Evolutionary conservation across 1,140 invertebrate species (phyloP), one percentile per base, ranked within the genome.

Genomic region (Drosophila kohkoa): DNA sequence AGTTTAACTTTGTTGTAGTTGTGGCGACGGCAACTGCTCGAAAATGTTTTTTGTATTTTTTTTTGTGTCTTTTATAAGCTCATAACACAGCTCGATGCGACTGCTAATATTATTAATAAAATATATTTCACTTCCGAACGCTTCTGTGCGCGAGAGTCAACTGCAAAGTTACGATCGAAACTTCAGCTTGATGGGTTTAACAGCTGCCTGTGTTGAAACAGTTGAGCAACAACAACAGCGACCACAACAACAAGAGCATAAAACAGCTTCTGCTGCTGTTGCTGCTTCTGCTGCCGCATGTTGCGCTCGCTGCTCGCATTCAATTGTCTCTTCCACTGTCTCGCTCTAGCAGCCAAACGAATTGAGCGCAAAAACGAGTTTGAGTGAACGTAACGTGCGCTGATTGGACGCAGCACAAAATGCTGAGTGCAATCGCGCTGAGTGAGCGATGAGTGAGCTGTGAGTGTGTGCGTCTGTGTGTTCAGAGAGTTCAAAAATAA

Each of bases 41-140:
- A 69, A 70, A 38, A 38, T 25, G 35, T 38, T 3, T 38, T 38
- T 38, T 11, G 35, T 38, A 32, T 32, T 8, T 32, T 38, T 38
- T 38, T 38, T 32, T 32, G 6, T 13, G 7, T 15, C 35, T 35
- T 55, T 58, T 38, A 41, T 43, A 60, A 51, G 45, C 45, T 51
- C 46, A 38, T 8, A 52, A 51, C 57, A 60, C 41, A 15, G 59
- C 41, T 67, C 60, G 62, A 60, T 32, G 64, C 60, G 62, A 60
- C 74, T 76, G 82, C 74, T 89, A 88, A 88, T 88, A 89, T 86
- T 90, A 89, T 90, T 92, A 92, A 92, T 92, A 92, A 91, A 92
- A 91, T 91, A 92, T 92, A 91, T 92, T 92, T 82, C 91, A 92
- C 91, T 92, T 92, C 91, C 91, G 91, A 92, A 92, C 91, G 91